Evolutionary conservation across 2,888 invertebrate species (phyloP).

Genomic region (Cecidostiba fungosa): DNA sequence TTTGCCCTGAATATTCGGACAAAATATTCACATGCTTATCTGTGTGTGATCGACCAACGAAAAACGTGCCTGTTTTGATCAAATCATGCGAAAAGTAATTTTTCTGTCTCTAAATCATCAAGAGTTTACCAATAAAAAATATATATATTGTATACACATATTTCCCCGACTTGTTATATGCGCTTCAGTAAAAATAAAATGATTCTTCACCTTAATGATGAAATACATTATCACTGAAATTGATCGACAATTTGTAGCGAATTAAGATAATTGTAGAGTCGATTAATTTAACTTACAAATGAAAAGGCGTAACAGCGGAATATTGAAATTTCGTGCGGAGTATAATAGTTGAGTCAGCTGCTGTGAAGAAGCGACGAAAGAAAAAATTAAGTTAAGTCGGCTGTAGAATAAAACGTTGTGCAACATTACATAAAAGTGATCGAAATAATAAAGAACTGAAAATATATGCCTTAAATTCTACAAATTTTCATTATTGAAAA

Average conservation of each 20-base stretch:
- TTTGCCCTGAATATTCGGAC: not conserved
- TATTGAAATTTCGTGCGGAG: constrained; percentile 28
- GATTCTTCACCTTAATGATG: not conserved
- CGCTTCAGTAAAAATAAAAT: constrained; percentile 26
- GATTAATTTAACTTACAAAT: constrained; percentile 34
- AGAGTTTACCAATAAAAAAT: constrained; percentile 48
- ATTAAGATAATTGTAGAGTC: constrained; percentile 32
- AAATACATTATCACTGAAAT: constrained; percentile 11
- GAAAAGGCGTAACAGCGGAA: constrained; percentile 14
- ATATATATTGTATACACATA: constrained; percentile 33
- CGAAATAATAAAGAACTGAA: constrained; percentile 64
- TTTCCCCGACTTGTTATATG: not conserved
- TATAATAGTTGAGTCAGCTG: constrained; percentile 41
- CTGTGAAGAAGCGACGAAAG: constrained; percentile 37
- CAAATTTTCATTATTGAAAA: not conserved
- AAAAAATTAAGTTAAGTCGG: constrained; percentile 54
- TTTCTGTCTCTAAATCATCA: constrained; percentile 19
- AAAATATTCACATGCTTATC: constrained; percentile 5
- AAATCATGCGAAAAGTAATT: constrained; percentile 11
- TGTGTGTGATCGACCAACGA: constrained; percentile 12
- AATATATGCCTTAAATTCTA: constrained; percentile 54
- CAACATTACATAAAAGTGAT: constrained; percentile 62
- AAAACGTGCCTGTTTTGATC: constrained; percentile 55
- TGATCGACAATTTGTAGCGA: constrained; percentile 43
- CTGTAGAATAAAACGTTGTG: constrained; percentile 54